phyloP scores from a whole-genome alignment of 2,113 vertebrate genomes.

The Chaetodon auriga region DNA sequence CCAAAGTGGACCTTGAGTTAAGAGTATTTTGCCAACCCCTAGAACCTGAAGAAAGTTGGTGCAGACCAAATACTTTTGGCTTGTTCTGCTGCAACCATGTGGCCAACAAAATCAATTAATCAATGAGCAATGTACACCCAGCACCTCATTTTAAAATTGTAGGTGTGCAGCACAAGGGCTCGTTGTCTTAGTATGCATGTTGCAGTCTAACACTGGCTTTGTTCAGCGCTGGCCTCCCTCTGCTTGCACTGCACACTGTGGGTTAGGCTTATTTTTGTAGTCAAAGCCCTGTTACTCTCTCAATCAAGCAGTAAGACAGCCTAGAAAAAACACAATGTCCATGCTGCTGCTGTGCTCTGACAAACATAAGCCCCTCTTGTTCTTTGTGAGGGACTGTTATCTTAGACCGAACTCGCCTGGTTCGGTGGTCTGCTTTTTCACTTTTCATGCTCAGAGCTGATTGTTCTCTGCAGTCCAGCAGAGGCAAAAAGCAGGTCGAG shows the following conservation, averaged over 20 bases:
- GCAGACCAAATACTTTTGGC: too few relatives aligned
- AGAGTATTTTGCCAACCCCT: too few relatives aligned
- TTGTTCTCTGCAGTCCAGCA: slow-evolving; percentile 19
- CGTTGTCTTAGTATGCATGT: background rate
- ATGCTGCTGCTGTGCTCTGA: slow-evolving; percentile 19
- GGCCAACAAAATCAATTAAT: background rate
- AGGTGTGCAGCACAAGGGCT: background rate
- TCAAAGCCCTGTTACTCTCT: slow-evolving; percentile 49
- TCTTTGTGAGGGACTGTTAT: slow-evolving; percentile 5
- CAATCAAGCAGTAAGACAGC: slow-evolving; percentile 33
- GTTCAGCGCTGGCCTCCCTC: background rate
- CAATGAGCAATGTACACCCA: background rate
- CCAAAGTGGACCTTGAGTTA: too few relatives aligned
- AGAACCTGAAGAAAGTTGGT: too few relatives aligned
- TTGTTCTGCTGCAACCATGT: background rate
- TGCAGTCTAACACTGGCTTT: slow-evolving; percentile 16
- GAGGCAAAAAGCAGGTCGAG: background rate
- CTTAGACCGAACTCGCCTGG: background rate
- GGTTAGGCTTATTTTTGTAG: slow-evolving; percentile 41
- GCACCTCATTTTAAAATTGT: background rate
- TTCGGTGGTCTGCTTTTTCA: slow-evolving; percentile 27
- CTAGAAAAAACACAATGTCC: slow-evolving; percentile 19
- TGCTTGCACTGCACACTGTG: slow-evolving; percentile 32
- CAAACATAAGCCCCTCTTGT: slow-evolving; percentile 27
- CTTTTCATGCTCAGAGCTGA: background rate